Conservation (phyloP, 2,888 invertebrate species). For the Brenthis daphne region DNA sequence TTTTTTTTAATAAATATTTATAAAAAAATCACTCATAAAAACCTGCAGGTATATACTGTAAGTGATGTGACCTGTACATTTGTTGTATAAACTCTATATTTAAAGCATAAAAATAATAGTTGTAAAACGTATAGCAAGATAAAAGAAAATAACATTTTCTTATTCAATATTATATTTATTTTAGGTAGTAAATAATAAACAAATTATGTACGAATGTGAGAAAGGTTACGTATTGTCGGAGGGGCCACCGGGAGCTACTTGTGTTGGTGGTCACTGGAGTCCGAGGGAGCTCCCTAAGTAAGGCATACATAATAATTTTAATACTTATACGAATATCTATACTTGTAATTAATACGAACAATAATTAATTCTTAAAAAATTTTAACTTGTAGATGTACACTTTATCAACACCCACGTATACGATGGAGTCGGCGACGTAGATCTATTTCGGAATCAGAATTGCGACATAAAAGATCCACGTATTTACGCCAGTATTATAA, state of each 20-base stretch:
- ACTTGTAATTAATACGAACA: too few species aligned
- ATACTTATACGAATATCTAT: too few species aligned
- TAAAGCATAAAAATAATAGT: too few species aligned
- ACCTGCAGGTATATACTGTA: too few species aligned
- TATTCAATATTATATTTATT: slow-evolving; percentile 29
- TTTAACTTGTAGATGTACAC: slow-evolving; percentile 83
- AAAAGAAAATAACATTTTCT: too few species aligned
- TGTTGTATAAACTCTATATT: too few species aligned
- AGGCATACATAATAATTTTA: slow-evolving; percentile 36
- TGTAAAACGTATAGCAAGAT: background rate
- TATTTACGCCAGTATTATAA: slow-evolving; percentile 73
- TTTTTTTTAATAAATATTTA: too few species aligned
- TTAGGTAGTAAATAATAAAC: slow-evolving; percentile 92
- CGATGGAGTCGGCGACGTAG: slow-evolving; percentile 89
- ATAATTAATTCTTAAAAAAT: background rate
- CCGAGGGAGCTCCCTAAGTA: slow-evolving; percentile 92
- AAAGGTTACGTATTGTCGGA: slow-evolving; percentile 93
- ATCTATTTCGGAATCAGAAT: slow-evolving; percentile 73
- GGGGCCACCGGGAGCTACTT: slow-evolving; percentile 96
- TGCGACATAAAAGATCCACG: slow-evolving; percentile 66
- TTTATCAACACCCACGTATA: slow-evolving; percentile 93
- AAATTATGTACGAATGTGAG: slow-evolving; percentile 97
- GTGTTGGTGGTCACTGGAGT: slow-evolving; percentile 96
- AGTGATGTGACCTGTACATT: too few species aligned
- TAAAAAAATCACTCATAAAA: too few species aligned